Base-by-base conservation (phyloP, 2,113 vertebrate species). In the Vanacampus margaritifer region DNA sequence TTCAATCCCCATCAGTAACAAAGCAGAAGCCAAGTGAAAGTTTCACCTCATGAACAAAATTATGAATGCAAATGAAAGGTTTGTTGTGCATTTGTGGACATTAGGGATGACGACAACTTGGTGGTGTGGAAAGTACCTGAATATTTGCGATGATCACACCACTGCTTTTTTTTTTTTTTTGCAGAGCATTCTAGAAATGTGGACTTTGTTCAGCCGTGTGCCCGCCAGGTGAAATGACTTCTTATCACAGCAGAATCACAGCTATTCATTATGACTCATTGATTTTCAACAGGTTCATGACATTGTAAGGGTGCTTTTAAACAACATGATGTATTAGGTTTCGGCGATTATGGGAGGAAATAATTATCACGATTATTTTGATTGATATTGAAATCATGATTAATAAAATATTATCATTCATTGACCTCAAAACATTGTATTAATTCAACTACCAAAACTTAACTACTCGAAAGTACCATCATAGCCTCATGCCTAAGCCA, bases 41-140 rank as follows among this genome's bases (percentile, higher is more conserved):
- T 58, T 32, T 35, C 17, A 21, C 28, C 8, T 19, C 28, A 35
- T 19, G 28, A 8, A 58, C 32, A 35, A 35, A 56, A 35, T 21
- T 21, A 57, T 28, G 2, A 32, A 28, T 6, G 14, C 16, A 2
- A 23, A 46, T 17, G 45, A 46, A 19, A 6, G 0, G 6, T 46
- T 4, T 17, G 16, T 46, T 19, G 16, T 46, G 5, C 5, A 6
- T 56, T 26, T 56, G 26, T 28, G 23, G 12, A 13, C 45, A 7
- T 46, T 46, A 11, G 45, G 45, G 45, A 46, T 51, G 48, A 51
- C 8, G 3, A 48, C 4, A 6, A 48, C 48, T n/a, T 50, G 0
- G 2, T 26, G 12, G 39, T 11, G 36, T 62, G 60, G 60, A 45
- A 62, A 62, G 60, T 43, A 62, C 60, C 60, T 62, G 23, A 43